These are phyloP conservation scores for Heliconius erato DNA, from an alignment of 2,888 invertebrate genomes.

Conservation along the genomic window DNA sequence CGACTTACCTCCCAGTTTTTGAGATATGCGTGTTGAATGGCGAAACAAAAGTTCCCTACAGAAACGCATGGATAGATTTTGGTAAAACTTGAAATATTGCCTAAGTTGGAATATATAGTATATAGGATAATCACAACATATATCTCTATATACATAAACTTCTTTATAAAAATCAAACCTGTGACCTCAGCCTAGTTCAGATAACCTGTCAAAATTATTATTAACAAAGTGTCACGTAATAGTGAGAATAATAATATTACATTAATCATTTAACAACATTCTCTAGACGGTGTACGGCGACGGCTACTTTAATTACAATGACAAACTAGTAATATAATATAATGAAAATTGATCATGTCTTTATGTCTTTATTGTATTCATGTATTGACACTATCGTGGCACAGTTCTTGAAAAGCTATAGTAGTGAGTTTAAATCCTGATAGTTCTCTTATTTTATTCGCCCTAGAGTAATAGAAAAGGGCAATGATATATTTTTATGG, in stretches of 20 bases:
- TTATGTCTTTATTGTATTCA: too few species aligned
- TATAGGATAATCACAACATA: too few species aligned
- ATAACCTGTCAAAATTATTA: too few species aligned
- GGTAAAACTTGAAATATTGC: too few species aligned
- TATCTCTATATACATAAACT: too few species aligned
- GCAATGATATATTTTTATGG: too few species aligned
- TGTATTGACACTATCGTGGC: neutral
- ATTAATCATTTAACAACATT: slow-evolving; percentile 9
- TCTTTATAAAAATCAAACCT: too few species aligned
- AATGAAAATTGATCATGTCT: slow-evolving; percentile 2
- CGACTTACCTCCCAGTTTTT: neutral
- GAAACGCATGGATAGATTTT: neutral
- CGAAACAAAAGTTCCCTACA: neutral
- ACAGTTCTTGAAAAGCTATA: neutral
- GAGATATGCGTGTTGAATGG: too few species aligned
- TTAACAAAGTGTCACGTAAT: neutral
- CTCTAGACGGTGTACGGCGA: neutral
- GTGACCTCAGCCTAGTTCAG: too few species aligned
- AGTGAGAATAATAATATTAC: neutral
- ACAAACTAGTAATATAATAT: neutral
- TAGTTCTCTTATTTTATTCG: too few species aligned
- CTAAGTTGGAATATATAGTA: too few species aligned
- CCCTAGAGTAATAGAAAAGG: too few species aligned
- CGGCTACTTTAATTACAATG: neutral
- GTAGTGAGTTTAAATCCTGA: neutral